A percentile compares a stretch with the other conserved stretches of the same genome.
Conservation (phyloP, 2,113 vertebrate species). For the Menidia beryllina region DNA sequence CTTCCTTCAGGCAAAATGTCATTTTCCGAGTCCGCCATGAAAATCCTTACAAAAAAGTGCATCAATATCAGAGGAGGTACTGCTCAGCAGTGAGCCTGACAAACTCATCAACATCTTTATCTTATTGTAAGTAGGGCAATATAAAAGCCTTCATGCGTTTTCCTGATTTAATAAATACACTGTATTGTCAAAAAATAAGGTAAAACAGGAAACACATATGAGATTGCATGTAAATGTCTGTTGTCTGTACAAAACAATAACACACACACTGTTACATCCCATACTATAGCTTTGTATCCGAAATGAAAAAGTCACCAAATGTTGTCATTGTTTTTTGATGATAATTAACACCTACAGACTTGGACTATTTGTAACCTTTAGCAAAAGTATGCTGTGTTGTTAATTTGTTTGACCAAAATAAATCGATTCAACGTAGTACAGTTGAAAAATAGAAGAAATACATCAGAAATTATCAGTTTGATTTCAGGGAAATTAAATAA, state of each 20-base stretch:
- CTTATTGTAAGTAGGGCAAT: constrained; percentile 7
- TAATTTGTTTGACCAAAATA: background rate
- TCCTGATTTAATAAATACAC: constrained; percentile 7
- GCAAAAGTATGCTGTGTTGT: background rate
- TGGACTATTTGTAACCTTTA: background rate
- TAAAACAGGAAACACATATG: constrained; percentile 20
- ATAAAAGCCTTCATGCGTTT: constrained; percentile 8
- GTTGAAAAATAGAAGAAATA: background rate
- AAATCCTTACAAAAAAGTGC: constrained; percentile 19
- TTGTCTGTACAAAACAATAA: background rate
- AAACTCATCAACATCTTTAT: constrained; percentile 7
- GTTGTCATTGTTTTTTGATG: background rate
- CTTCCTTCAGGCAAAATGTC: constrained; percentile 18
- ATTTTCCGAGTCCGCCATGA: constrained; percentile 25
- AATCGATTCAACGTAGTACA: too few relatives aligned
- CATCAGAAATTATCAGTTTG: background rate
- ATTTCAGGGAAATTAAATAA: background rate
- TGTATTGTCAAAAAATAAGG: constrained; percentile 11
- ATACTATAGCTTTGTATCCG: background rate
- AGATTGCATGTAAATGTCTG: background rate
- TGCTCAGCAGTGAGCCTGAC: constrained; percentile 27
- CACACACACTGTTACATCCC: background rate
- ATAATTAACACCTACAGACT: background rate
- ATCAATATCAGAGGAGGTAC: constrained; percentile 19
- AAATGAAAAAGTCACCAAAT: background rate